Percentiles rank a stretch among this genome's conserved stretches.
Conservation (phyloP, 2,113 vertebrate genomes). For the Nesoenas mayeri region DNA sequence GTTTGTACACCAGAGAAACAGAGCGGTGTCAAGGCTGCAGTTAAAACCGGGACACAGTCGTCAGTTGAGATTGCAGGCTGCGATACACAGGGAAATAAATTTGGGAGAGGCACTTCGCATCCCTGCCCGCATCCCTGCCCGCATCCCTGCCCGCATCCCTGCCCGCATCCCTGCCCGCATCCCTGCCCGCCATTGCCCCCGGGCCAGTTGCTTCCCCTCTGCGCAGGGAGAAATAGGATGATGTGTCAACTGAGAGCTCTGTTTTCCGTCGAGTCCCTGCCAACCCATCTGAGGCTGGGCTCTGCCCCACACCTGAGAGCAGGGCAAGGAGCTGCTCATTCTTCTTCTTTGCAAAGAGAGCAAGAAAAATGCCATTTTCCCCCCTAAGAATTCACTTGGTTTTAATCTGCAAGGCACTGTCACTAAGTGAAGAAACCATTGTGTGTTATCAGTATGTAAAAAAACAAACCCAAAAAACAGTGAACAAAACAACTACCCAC, state of each 20-base stretch:
- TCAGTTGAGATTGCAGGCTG: neutral
- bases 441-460: rapidly evolving
- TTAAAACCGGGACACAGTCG: neutral
- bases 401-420: neutral
- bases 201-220: rapidly evolving
- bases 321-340: rapidly evolving
- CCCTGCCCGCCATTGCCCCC: too few relatives aligned
- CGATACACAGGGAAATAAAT: neutral
- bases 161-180: neutral
- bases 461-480: neutral
- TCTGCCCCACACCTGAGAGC: rapidly evolving
- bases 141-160: neutral
- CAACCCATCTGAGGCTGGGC: rapidly evolving
- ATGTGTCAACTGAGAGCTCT: rapidly evolving
- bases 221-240: rapidly evolving
- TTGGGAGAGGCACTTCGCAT: neutral
- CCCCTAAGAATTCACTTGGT: neutral
- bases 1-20: neutral
- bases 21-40: neutral
- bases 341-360: neutral
- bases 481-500: neutral
- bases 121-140: neutral
- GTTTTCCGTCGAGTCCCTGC: rapidly evolving
- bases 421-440: neutral
- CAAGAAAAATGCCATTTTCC: rapidly evolving